Base-by-base conservation (phyloP, 2,797 vertebrate species). In the Chelidonichthys spinosus region DNA sequence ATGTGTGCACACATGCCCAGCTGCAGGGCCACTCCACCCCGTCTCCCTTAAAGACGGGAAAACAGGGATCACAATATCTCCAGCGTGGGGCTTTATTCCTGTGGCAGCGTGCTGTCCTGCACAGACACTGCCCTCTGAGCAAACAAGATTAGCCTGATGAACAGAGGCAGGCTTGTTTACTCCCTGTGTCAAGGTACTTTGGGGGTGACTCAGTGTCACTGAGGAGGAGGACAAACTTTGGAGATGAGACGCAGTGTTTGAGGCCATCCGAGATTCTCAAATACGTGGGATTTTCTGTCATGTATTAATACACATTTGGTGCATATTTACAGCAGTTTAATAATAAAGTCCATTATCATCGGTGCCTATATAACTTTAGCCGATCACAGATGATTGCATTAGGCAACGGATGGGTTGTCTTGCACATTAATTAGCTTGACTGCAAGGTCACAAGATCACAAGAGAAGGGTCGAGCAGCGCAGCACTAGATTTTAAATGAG, bases 101-200 rank as follows among this genome's bases (percentile, higher is more conserved):
- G 55, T 70, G 82, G 79, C 85, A 66, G 76, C 35, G 47, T 35
- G 82, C 82, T 59, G 74, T 77, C 89, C 76, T 74, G 70, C 76
- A 63, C 63, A 73, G 82, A 79, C 74, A 33, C 75, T 73, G 85
- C 67, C 76, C 81, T 78, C 84, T 78, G 81, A 89, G 72, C 87
- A 93, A 93, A 92, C 84, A 90, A 80, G 89, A 90, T 92, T 91
- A 91, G 83, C 75, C 60, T 87, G 85, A 93, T 89, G 87, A 92
- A 87, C 85, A 89, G 67, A 79, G 79, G 79, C 69, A 80, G 60
- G 44, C 78, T 81, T 91, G 89, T 92, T 93, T 92, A 86, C 85
- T 77, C 49, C 67, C 40, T 18, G 61, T 76, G 89, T 89, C 86
- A 91, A 92, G 81, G 89, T 89, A 80, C 87, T 90, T 90, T 89